Conservation (phyloP, 2,888 invertebrate species). For the Leptinotarsa peninsularis region DNA sequence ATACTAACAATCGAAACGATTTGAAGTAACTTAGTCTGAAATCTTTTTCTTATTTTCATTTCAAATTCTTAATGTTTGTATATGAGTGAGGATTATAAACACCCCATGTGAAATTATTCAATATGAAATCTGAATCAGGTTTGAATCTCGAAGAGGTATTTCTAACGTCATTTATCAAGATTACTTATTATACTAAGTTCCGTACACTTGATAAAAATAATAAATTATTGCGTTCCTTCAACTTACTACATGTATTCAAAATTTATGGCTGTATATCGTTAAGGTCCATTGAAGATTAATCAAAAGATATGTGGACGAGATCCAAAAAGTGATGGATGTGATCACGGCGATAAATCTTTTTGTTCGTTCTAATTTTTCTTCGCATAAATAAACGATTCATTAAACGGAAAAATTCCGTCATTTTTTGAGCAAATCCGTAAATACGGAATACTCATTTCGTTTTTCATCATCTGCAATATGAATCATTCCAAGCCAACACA, state of each 20-base stretch:
- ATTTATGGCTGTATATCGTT: background rate
- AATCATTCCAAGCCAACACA: background rate
- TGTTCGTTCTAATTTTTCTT: background rate
- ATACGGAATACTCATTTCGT: background rate
- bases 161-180: background rate
- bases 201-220: background rate
- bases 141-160: background rate
- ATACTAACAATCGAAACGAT: too few species aligned
- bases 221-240: background rate
- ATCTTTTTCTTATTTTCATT: too few species aligned
- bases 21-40: too few species aligned
- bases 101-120: too few species aligned
- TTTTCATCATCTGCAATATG: conserved; percentile 7
- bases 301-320: conserved; percentile 3
- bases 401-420: too few species aligned
- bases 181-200: background rate
- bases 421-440: background rate
- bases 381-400: background rate
- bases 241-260: background rate
- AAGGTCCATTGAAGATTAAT: background rate
- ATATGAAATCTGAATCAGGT: too few species aligned
- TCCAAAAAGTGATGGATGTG: conserved; percentile 6
- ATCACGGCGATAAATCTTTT: background rate
- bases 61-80: too few species aligned
- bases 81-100: too few species aligned